Percentiles rank a stretch among this genome's conserved stretches.
These are phyloP conservation scores for Kuschelorhynchus macadamiae DNA, from an alignment of 2,888 invertebrate genomes.

Conservation along the genomic window DNA sequence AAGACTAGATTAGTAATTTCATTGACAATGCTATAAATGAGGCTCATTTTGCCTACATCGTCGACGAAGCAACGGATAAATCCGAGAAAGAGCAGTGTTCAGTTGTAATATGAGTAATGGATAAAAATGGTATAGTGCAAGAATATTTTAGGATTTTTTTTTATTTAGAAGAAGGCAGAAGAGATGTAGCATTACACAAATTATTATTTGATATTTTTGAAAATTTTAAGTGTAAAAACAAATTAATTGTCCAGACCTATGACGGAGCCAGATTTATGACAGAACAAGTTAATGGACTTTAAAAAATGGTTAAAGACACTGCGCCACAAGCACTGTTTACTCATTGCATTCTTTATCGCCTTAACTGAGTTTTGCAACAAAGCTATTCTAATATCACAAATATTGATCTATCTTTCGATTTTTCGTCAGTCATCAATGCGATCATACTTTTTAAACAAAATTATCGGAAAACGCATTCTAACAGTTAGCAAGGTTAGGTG, in stretches of 20 bases:
- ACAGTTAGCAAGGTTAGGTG: too few relatives aligned
- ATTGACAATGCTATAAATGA: slow-evolving; percentile 30
- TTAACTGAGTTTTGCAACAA: slow-evolving; percentile 51
- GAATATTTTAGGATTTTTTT: slow-evolving; percentile 52
- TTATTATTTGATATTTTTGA: slow-evolving; percentile 34
- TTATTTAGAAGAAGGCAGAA: slow-evolving; percentile 45
- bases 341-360: slow-evolving; percentile 46
- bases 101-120: slow-evolving; percentile 25
- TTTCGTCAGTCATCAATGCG: slow-evolving; percentile 49
- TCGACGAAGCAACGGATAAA: slow-evolving; percentile 39
- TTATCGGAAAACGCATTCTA: not conserved
- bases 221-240: slow-evolving; percentile 44
- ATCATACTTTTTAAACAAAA: slow-evolving; percentile 7
- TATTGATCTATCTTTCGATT: slow-evolving; percentile 50
- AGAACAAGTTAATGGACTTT: slow-evolving; percentile 41
- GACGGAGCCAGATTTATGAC: slow-evolving; percentile 54
- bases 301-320: slow-evolving; percentile 46
- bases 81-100: slow-evolving; percentile 27
- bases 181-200: slow-evolving; percentile 24
- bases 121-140: slow-evolving; percentile 9
- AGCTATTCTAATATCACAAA: slow-evolving; percentile 35
- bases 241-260: slow-evolving; percentile 53
- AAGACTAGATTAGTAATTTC: slow-evolving; percentile 12
- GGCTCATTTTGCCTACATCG: slow-evolving; percentile 29
- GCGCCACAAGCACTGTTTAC: slow-evolving; percentile 49